Conservation (phyloP, 1,140 invertebrate species). For the Drosophila orosa region DNA sequence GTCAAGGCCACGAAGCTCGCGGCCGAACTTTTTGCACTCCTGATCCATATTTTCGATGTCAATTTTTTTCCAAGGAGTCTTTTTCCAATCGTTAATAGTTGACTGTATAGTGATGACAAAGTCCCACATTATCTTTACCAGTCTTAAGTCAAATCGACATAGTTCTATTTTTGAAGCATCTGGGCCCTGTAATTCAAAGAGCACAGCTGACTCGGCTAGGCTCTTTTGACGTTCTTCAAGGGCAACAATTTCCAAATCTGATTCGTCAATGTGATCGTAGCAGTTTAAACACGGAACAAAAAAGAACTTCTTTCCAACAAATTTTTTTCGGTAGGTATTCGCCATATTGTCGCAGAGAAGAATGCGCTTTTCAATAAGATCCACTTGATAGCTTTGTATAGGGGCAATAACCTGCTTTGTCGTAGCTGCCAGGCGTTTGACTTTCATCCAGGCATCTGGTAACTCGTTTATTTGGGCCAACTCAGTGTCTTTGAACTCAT, state of each 20-base stretch:
- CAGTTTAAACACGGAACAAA: conserved; percentile 89
- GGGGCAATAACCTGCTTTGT: conserved; percentile 95
- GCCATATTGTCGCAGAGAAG: conserved; percentile 92
- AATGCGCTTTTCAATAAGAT: conserved; percentile 87
- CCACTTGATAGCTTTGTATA: conserved; percentile 87
- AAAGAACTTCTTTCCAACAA: conserved; percentile 88
- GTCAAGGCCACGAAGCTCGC: conserved; percentile 93
- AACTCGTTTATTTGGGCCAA: conserved; percentile 88
- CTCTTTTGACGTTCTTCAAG: conserved; percentile 89
- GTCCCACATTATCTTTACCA: conserved; percentile 95
- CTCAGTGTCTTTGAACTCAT: conserved; percentile 89
- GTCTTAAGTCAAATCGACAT: conserved; percentile 90
- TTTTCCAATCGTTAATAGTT: conserved; percentile 95
- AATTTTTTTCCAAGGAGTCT: conserved; percentile 95
- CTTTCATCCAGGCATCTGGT: conserved; percentile 94
- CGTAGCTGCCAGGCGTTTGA: conserved; percentile 92
- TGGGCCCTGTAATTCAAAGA: conserved; percentile 94
- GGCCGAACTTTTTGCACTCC: conserved; percentile 96
- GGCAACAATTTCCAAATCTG: conserved; percentile 87
- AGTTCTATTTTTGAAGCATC: conserved; percentile 92
- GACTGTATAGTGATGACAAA: conserved; percentile 92
- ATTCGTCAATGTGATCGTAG: conserved; percentile 90
- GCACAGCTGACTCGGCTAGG: conserved; percentile 89
- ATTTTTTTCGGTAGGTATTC: conserved; percentile 90
- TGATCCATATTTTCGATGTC: conserved; percentile 97